Conservation (phyloP, 2,797 vertebrate genomes). For the Bovichtus diacanthus region DNA sequence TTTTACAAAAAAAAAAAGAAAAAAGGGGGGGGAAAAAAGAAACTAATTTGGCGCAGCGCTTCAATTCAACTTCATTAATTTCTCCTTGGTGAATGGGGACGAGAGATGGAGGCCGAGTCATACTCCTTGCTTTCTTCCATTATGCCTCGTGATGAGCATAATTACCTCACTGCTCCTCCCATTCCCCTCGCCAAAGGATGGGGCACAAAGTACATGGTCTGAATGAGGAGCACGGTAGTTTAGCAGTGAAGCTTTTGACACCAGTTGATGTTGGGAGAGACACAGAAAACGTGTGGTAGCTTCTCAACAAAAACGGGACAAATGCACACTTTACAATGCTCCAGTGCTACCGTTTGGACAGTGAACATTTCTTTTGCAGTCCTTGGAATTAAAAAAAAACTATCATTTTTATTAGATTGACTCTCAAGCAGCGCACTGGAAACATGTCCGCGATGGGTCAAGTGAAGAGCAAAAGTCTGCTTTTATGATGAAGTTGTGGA, state of each 20-base stretch:
- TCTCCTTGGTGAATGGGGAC: conserved; percentile 66
- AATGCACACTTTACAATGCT: neutral
- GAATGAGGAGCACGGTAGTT: conserved; percentile 6
- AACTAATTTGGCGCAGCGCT: conserved; percentile 65
- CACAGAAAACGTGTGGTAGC: neutral
- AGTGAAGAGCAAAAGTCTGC: conserved; percentile 32
- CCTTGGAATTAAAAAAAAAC: neutral
- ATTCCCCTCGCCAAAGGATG: conserved; percentile 47
- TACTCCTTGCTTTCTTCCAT: conserved; percentile 56
- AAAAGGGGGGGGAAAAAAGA: too few species aligned
- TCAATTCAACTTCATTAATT: conserved; percentile 76
- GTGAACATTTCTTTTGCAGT: neutral
- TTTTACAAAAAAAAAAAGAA: conserved; percentile 29
- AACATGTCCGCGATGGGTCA: conserved; percentile 24
- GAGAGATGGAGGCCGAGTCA: conserved; percentile 54
- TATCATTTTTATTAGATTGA: neutral
- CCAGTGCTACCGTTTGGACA: neutral
- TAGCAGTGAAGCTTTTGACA: neutral
- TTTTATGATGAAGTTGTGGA: conserved; percentile 44
- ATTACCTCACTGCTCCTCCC: conserved; percentile 63
- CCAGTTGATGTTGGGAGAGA: neutral
- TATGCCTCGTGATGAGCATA: conserved; percentile 68
- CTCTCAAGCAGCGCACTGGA: neutral
- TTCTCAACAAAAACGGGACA: neutral
- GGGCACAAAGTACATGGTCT: conserved; percentile 1